Base-by-base conservation (phyloP, 2,888 invertebrate genomes). In the Tenthredo scrophulariae region DNA sequence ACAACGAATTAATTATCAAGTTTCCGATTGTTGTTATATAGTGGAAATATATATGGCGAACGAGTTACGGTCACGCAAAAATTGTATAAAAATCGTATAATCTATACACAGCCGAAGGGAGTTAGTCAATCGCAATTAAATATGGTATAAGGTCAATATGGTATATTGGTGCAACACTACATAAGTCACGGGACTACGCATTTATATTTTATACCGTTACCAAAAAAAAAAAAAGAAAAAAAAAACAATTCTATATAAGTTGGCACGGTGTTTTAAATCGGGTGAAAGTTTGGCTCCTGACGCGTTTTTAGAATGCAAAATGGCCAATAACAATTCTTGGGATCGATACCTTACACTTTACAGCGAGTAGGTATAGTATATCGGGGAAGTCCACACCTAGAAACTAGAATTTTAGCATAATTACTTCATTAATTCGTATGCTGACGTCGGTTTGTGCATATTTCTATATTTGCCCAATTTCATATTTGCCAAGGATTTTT, bases 291-390 rank as follows among this genome's bases (percentile, higher is more conserved):
- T 13, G 43, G 15, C 75, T 54, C 65, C n/a, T 43, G 67, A 83
- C 40, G 18, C 40, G 67, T 40, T 70, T 43, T 26, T 29, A 84
- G 79, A 79, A 84, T 84, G 84, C 84, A 79, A 43, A 84, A 79
- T 84, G 40, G 22, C 43, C 79, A 80, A 26, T 43, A 79, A 33
- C 54, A 80, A 84, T 84, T 80, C 79, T 75, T n/a, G 50, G 74
- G 10, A 50, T 29, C 84, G 84, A 62, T 62, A 62, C 22, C 13
- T 62, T 62, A 3, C 62, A 62, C 22, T 4, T 62, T 62, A 3
- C 62, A 62, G 7, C 7, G 1, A 22, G 13, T 22, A 10, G 9
- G 1, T n/a, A 22, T 37, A 37, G 4, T 37, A 37, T 37, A 3
- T 62, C n/a, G 37, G 70, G 33, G 33, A 33, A 18, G 4, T 72